A percentile compares a stretch with the other conserved stretches of the same genome.
phyloP scores from a whole-genome alignment of 2,113 vertebrate genomes.

The Etia nguti region DNA sequence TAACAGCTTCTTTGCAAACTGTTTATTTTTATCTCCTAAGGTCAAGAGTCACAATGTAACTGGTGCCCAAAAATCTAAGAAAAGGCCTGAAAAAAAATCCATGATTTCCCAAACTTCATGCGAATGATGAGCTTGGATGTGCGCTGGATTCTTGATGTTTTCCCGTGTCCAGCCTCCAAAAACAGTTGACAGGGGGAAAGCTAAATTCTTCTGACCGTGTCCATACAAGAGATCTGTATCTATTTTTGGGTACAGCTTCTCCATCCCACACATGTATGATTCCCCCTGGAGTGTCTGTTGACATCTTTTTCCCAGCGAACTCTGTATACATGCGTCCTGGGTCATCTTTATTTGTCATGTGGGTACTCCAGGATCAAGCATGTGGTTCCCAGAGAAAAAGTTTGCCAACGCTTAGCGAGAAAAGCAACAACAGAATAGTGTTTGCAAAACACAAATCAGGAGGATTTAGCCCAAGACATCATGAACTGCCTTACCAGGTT shows the following conservation, averaged over 20 bases:
- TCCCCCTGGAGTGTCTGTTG: slow-evolving; percentile 52
- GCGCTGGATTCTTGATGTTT: neutral
- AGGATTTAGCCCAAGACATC: neutral
- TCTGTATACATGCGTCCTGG: slow-evolving; percentile 34
- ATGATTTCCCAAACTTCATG: neutral
- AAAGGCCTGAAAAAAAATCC: neutral
- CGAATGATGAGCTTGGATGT: neutral
- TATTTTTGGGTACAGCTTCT: slow-evolving; percentile 60
- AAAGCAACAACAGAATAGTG: neutral
- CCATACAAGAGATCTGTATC: slow-evolving; percentile 38
- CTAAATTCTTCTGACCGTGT: slow-evolving; percentile 49
- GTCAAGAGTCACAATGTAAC: neutral
- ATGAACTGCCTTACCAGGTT: neutral
- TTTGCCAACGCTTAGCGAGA: neutral
- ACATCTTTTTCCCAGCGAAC: slow-evolving; percentile 69
- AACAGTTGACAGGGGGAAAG: slow-evolving; percentile 1
- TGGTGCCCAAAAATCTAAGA: neutral
- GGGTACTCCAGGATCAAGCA: slow-evolving; percentile 2
- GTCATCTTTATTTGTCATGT: slow-evolving; percentile 48
- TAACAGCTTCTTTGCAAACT: neutral
- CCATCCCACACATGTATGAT: slow-evolving; percentile 53
- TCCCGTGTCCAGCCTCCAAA: slow-evolving; percentile 49
- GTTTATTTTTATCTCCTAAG: neutral
- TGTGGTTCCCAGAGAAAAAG: slow-evolving; percentile 29
- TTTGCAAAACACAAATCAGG: neutral